Base-by-base conservation (phyloP, 2,888 invertebrate species). In the Ectemnius lituratus region DNA sequence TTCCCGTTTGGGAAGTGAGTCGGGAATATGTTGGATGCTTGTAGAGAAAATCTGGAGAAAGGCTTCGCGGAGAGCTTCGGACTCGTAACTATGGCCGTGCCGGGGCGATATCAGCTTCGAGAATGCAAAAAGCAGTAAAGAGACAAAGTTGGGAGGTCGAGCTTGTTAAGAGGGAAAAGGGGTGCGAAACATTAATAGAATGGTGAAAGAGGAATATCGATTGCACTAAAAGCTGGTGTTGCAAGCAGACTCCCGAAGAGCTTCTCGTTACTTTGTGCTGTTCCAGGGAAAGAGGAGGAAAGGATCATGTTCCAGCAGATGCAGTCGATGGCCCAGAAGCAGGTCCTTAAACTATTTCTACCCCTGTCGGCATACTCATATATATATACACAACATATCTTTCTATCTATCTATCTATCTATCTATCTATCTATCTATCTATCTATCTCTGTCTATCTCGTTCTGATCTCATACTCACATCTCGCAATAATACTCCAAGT, bases 241-340 rank as follows among this genome's bases (percentile, higher is more conserved):
- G 37, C 37, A 37, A 37, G 37, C 37, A 37, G 37, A 37, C 70
- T 71, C 74, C 18, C 67, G 49, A 75, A 84, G 77, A 82, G 82
- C 84, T 83, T 80, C 78, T 84, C 82, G 78, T 85, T 84, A 81
- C 78, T 85, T 87, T 90, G 74, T 87, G 79, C 87, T 93, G 93
- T 93, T 94, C 92, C 94, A 97, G 97, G 97, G 91, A 97, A 97
- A 94, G 97, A 97, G 92, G 97, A 97, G 92, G 97, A 97, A 93
- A 94, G 97, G 87, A 96, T 96, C 93, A 97, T 97, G 97, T 96
- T 97, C 92, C 97, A 97, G 93, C 97, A 97, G 93, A 97, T 97
- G 97, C 97, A 97, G 92, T 96, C 97, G 86, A 95, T 97, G 96
- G 97, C 97, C 90, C 97, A 97, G 92, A 97, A 97, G 93, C 97